Evolutionary conservation across 2,113 vertebrate species (phyloP), one percentile per base, ranked within the genome.

Genomic region (Albula glossodonta): DNA sequence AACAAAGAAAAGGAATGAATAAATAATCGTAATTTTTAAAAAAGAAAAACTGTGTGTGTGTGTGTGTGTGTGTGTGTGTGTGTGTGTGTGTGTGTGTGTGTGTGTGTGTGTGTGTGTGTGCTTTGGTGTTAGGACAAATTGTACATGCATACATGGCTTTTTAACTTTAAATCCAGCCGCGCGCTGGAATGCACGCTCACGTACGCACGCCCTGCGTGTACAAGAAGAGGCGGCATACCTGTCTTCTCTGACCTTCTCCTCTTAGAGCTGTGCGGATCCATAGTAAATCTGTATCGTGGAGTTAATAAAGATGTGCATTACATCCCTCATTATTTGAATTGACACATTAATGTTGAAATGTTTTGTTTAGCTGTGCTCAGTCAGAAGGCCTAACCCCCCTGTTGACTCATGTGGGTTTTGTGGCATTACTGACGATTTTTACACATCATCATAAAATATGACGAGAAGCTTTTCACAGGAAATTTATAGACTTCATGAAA

Each of bases 401-500:
- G n/a, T 41, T 81, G 84, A 85, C 56, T 81, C 78, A 60, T 52
- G 78, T 63, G 48, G 89, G 90, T 93, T 85, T 91, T 92, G 90
- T 92, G 92, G 88, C 82, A 89, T 89, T 92, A 90, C 92, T 94
- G 89, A 92, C 90, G 87, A 93, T 94, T 94, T 94, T 93, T 93
- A 93, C 92, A 90, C 93, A 92, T 92, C 91, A 89, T 85, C 93
- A 91, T 95, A 95, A 95, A 95, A 94, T 92, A 92, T 92, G 91
- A 94, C 60, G 66, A 48, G 66, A 94, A 93, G 92, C 89, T 87
- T 86, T 50, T 60, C 51, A 60, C 53, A 41, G 52, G 50, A 82
- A 52, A 86, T 78, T 84, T 87, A 83, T 87, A 53, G 81, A 83
- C 82, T 52, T 60, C 82, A 79, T 31, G 11, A 56, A 74, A 80